phyloP scores from a whole-genome alignment of 2,888 invertebrate species.

The Mesoligia furuncula region DNA sequence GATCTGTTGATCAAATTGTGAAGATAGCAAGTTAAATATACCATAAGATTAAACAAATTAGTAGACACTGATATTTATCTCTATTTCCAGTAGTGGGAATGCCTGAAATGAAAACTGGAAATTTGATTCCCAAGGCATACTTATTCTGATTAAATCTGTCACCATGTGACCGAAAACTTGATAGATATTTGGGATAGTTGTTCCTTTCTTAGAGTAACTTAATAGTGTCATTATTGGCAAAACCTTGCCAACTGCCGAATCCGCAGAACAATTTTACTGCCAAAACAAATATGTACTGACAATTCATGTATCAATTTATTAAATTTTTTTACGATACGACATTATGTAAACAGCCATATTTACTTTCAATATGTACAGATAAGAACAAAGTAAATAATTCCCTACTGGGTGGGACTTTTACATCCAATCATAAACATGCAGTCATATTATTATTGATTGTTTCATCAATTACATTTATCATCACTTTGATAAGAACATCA shows the following conservation, averaged over 20 bases:
- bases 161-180: slow-evolving; percentile 28
- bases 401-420: background rate
- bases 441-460: slow-evolving; percentile 11
- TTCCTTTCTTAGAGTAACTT: slow-evolving; percentile 32
- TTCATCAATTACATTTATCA: slow-evolving; percentile 10
- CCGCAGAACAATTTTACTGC: slow-evolving; percentile 37
- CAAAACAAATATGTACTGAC: slow-evolving; percentile 41
- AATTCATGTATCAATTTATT: slow-evolving; percentile 29
- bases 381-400: slow-evolving; percentile 18
- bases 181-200: slow-evolving; percentile 29
- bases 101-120: slow-evolving; percentile 46
- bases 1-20: slow-evolving; percentile 41
- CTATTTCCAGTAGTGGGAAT: slow-evolving; percentile 39
- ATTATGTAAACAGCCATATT: slow-evolving; percentile 39
- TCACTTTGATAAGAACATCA: slow-evolving; percentile 9
- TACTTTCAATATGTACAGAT: slow-evolving; percentile 13
- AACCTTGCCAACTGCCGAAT: slow-evolving; percentile 57
- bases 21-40: slow-evolving; percentile 35
- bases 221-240: slow-evolving; percentile 38
- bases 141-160: slow-evolving; percentile 44
- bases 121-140: slow-evolving; percentile 40
- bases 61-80: slow-evolving; percentile 58
- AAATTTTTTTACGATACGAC: slow-evolving; percentile 40
- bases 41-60: slow-evolving; percentile 47
- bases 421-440: background rate